Percentiles rank a stretch among this genome's conserved stretches.
Evolutionary conservation across 2,888 invertebrate genomes (phyloP).

Genomic region (Macaria notata): DNA sequence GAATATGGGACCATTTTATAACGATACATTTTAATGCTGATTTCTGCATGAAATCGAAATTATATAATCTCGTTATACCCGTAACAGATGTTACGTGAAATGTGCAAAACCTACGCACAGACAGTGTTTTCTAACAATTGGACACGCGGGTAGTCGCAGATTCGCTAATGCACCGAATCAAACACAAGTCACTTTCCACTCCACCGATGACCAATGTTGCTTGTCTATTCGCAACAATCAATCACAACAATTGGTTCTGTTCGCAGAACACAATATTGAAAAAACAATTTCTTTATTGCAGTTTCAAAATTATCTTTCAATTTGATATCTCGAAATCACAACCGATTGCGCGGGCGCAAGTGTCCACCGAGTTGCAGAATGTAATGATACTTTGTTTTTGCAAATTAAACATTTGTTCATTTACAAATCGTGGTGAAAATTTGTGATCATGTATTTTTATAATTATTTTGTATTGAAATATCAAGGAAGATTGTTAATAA

Average conservation of each 20-base stretch:
- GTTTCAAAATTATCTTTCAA: slow-evolving; percentile 16
- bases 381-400: too few species aligned
- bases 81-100: slow-evolving; percentile 13
- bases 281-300: slow-evolving; percentile 21
- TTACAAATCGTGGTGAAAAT: too few species aligned
- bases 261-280: slow-evolving; percentile 22
- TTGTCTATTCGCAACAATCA: slow-evolving; percentile 29
- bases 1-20: too few species aligned
- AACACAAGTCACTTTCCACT: slow-evolving; percentile 26
- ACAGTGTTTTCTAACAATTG: slow-evolving; percentile 16
- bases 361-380: too few species aligned
- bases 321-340: slow-evolving; percentile 6
- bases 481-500: neutral
- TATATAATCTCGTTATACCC: slow-evolving; percentile 2
- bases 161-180: slow-evolving; percentile 13
- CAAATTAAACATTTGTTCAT: too few species aligned
- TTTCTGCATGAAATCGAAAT: slow-evolving; percentile 1
- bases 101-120: slow-evolving; percentile 6
- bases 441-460: too few species aligned
- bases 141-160: slow-evolving; percentile 15
- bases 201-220: slow-evolving; percentile 24
- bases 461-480: too few species aligned
- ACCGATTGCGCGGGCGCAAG: neutral
- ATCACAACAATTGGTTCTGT: slow-evolving; percentile 27
- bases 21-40: too few species aligned